These are phyloP conservation scores for Oryctolagus cuniculus DNA, from an alignment of 2,113 vertebrate species.

Conservation along the genomic window mOryCun1.1 NC_091432.1:7188501-7189000, in stretches of 20 bases:
- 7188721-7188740: slow-evolving; percentile 19
- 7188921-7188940: background rate
- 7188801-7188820: background rate
- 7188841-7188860: background rate
- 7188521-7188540: no score
- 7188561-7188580: background rate
- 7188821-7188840: background rate
- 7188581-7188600: background rate
- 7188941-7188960: background rate
- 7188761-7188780: background rate
- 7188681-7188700: background rate
- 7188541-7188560: background rate
- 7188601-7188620: background rate
- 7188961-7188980: background rate
- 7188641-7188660: background rate
- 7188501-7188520: background rate
- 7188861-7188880: background rate
- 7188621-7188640: accelerated
- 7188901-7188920: background rate
- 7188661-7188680: background rate
- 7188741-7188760: slow-evolving; percentile 1
- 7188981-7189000: background rate
- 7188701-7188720: background rate
- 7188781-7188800: background rate
- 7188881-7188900: accelerated